Conservation (phyloP, 2,797 vertebrate species). For the Scarus forsteni region DNA sequence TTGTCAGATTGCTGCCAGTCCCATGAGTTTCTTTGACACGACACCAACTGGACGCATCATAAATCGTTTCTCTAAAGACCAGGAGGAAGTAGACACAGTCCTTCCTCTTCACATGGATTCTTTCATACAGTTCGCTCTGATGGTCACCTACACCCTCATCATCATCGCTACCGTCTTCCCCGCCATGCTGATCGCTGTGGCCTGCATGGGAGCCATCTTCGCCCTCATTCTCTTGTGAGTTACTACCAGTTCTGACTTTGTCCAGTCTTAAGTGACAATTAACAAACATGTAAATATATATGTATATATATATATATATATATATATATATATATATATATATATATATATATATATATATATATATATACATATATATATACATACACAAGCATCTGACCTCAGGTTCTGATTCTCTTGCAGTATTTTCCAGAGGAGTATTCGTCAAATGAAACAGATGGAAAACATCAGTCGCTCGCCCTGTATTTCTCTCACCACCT, state of each 20-base stretch:
- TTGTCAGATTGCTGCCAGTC: constrained; percentile 82
- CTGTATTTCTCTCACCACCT: constrained; percentile 85
- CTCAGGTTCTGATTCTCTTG: constrained; percentile 1
- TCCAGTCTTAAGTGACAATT: no score
- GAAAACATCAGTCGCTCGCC: constrained; percentile 88
- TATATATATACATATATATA: no score
- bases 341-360: no score
- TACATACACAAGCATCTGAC: not conserved
- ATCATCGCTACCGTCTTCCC: constrained; percentile 81
- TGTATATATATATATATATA: no score
- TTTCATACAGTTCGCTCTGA: constrained; percentile 84
- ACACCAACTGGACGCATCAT: constrained; percentile 88
- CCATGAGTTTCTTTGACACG: constrained; percentile 89
- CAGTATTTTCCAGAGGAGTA: constrained; percentile 83
- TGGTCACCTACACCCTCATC: constrained; percentile 73
- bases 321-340: no score
- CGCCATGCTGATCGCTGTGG: constrained; percentile 78
- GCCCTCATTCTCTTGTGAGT: constrained; percentile 83
- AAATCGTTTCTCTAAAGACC: constrained; percentile 90
- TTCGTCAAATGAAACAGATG: constrained; percentile 84
- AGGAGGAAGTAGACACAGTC: constrained; percentile 84
- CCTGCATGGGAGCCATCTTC: constrained; percentile 65
- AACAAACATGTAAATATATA: no score
- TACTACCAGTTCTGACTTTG: not conserved
- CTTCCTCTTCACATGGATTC: constrained; percentile 84